Conservation (phyloP, 2,797 vertebrate species). For the Ptychadena robeensis region DNA sequence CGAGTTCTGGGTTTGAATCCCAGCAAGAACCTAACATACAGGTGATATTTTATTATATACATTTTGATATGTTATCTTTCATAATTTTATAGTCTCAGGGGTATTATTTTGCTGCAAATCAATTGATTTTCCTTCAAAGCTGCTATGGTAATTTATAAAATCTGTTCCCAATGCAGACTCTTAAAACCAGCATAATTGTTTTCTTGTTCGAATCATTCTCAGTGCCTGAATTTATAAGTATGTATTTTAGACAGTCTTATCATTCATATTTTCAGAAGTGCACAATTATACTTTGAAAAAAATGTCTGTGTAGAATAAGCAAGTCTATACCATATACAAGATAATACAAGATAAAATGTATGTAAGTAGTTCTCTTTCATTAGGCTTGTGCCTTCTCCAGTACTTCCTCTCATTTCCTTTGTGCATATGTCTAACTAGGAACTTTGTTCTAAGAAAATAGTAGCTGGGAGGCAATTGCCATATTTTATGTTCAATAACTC, state of each 20-base stretch:
- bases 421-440: constrained; percentile 12
- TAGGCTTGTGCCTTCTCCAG: not conserved
- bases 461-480: not conserved
- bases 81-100: not conserved
- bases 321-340: constrained; percentile 11
- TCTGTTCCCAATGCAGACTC: constrained; percentile 13
- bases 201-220: constrained; percentile 39
- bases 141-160: constrained; percentile 8
- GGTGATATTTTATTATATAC: not conserved
- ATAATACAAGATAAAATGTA: too few relatives aligned
- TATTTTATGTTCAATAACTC: constrained; percentile 34
- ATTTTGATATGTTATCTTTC: not conserved
- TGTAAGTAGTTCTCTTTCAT: too few relatives aligned
- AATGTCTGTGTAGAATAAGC: constrained; percentile 28
- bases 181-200: constrained; percentile 9
- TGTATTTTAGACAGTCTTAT: constrained; percentile 11
- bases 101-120: not conserved
- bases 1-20: too few relatives aligned
- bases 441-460: not conserved
- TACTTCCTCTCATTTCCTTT: constrained; percentile 8
- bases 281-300: constrained; percentile 41
- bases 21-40: too few relatives aligned
- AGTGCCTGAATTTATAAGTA: constrained; percentile 34
- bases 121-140: constrained; percentile 10
- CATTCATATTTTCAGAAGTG: constrained; percentile 21